Base-by-base conservation (phyloP, 2,888 invertebrate genomes). In the Oligia latruncula region DNA sequence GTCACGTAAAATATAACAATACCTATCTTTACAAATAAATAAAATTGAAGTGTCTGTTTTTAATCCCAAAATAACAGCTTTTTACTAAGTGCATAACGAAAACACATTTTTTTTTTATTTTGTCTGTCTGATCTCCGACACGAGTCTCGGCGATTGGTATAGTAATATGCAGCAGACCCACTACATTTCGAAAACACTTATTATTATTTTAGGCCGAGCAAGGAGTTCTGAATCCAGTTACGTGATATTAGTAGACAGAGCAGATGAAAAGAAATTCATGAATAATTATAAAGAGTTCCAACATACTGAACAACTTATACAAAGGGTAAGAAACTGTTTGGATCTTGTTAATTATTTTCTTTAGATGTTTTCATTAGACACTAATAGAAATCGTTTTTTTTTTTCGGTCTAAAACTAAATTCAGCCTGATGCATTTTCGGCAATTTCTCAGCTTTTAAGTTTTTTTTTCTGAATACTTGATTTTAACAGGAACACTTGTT, bases 181-280 rank as follows among this genome's bases (percentile, higher is more conserved):
- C n/a, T 29, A 49, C 15, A 29, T 35, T 52, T n/a, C 5, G 49
- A 6, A 15, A 20, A 23, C 8, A 8, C 46, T 66, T 40, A 11
- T 70, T 1, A 68, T 82, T 66, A 67, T 90, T 89, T 66, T 75
- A 96, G 96, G 97, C 2, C 97, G 99, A 77, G 99, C 99, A 0
- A 97, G 98, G n/a, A 97, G 97, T 88, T 91, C 92, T 6, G 93
- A 96, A 0, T 98, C 98, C n/a, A 94, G 94, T 17, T 98, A 97
- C 88, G 95, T 97, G 0, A 93, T 98, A 46, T 92, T 98, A 89
- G 87, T 97, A 0, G 91, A 97, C 4, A 77, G 88, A 0, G 3
- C 72, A 0, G 94, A 97, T 0, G 23, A 77, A 77, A 2, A 0
- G 0, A 95, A 92, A 82, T 96, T 96, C 80, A 23, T 46, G 62